phyloP scores from a whole-genome alignment of 2,888 invertebrate species.

The Chesias legatella region DNA sequence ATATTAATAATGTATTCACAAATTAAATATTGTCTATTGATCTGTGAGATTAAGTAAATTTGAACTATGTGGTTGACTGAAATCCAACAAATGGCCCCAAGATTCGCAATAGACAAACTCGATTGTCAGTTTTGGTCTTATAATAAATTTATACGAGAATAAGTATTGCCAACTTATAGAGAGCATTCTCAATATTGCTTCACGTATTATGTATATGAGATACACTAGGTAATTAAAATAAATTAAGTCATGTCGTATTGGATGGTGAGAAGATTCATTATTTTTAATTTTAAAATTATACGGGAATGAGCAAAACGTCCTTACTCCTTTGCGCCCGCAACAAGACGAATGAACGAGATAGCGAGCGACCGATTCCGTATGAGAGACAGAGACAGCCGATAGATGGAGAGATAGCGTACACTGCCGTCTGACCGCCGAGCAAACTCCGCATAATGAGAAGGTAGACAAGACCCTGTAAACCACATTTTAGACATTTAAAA shows the following conservation, averaged over 20 bases:
- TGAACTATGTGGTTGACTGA: conserved; percentile 25
- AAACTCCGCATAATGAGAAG: conserved; percentile 50
- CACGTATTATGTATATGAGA: conserved; percentile 58
- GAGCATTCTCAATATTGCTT: conserved; percentile 66
- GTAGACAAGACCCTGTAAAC: conserved; percentile 48
- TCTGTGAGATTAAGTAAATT: no score
- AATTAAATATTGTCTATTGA: no score
- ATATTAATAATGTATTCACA: no score
- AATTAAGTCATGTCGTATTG: conserved; percentile 65
- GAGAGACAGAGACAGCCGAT: conserved; percentile 70
- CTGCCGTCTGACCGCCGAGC: conserved; percentile 40
- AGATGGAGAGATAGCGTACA: conserved; percentile 50
- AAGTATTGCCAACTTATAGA: conserved; percentile 37
- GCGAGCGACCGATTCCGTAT: conserved; percentile 52
- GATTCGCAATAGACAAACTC: conserved; percentile 18
- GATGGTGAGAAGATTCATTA: conserved; percentile 51
- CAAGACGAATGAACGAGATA: conserved; percentile 52
- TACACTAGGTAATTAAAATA: conserved; percentile 42
- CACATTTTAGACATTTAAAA: background rate
- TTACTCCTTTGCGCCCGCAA: conserved; percentile 34
- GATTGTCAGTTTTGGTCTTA: conserved; percentile 18
- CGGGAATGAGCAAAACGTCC: conserved; percentile 47
- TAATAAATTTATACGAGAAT: conserved; percentile 21
- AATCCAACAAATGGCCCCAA: conserved; percentile 36
- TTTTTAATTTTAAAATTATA: conserved; percentile 31